Base-by-base conservation (phyloP, 2,797 vertebrate species). In the Malacoctenus gilli region DNA sequence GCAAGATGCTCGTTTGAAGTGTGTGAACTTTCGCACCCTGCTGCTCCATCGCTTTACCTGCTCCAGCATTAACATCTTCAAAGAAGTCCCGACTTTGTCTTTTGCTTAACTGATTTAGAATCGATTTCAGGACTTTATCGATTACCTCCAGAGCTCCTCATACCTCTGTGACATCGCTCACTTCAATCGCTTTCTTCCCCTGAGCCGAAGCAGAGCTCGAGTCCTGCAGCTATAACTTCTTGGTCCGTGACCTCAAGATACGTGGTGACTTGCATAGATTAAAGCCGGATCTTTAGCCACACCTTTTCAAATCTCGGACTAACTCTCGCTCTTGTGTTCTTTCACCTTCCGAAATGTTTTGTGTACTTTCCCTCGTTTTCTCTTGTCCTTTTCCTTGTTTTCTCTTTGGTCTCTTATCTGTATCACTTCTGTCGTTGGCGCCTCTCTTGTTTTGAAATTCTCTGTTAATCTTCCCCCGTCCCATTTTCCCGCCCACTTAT, bases 401-500 rank as follows among this genome's bases (percentile, higher is more conserved):
- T 10, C 14, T 39, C 23, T 8, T 53, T 14, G 11, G 15, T 42
- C 15, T 61, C 56, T 47, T 57, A 68, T 74, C 39, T 23, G 1
- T 8, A 31, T 63, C 34, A 51, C 4, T 47, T 35, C 16, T 36
- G 54, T 44, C 55, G 52, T 74, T 74, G 60, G 12, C 49, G n/a
- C 6, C 9, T n/a, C n/a, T n/a, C n/a, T n/a, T n/a, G n/a, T 28
- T 36, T 32, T 22, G 9, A 42, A 35, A 23, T 57, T 56, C 58
- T 72, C 9, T 62, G 53, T 79, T 72, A 63, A 61, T 67, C 55
- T 41, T 56, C 30, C 48, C 53, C 70, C 32, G 19, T 40, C 31
- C 38, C n/a, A 30, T 77, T 63, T 64, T 25, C 5, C 22, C 54
- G 50, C 55, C 62, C 71, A 58, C 38, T 78, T 79, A 64, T 81